Conservation (phyloP, 2,113 vertebrate genomes). For the Seriola rivoliana region DNA sequence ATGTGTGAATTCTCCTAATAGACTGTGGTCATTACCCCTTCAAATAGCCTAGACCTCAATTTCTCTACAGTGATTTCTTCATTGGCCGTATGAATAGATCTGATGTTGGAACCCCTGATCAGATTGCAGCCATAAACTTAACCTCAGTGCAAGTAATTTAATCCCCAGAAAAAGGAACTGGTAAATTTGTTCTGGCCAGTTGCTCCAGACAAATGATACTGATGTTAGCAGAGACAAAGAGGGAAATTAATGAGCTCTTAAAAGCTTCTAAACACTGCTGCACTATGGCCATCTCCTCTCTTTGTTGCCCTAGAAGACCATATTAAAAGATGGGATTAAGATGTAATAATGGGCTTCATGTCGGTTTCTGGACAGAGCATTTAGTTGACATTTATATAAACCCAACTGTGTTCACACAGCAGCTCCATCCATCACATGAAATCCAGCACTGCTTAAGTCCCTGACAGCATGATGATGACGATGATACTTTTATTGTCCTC, state of each 20-base stretch:
- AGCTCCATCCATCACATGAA: slow-evolving; percentile 28
- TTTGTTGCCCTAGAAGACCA: not conserved
- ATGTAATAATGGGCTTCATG: not conserved
- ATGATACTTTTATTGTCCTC: slow-evolving; percentile 1
- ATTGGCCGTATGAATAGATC: slow-evolving; percentile 28
- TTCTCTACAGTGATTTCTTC: slow-evolving; percentile 39
- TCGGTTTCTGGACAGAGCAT: not conserved
- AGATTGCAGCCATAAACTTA: slow-evolving; percentile 32
- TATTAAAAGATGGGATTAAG: slow-evolving; percentile 8
- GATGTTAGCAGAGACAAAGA: slow-evolving; percentile 46
- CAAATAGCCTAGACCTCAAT: slow-evolving; percentile 27
- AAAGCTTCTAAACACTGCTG: slow-evolving; percentile 19
- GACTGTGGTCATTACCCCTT: slow-evolving; percentile 6
- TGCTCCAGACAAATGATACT: slow-evolving; percentile 32
- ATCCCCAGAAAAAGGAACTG: slow-evolving; percentile 16
- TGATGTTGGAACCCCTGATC: not conserved
- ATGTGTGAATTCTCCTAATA: not conserved
- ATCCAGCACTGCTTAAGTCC: not conserved
- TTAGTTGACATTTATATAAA: not conserved
- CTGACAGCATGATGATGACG: slow-evolving; percentile 14
- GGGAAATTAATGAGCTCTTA: slow-evolving; percentile 26
- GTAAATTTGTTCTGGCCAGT: slow-evolving; percentile 35
- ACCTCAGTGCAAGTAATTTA: slow-evolving; percentile 31
- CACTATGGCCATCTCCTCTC: not conserved
- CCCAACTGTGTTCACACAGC: not conserved